A percentile compares a stretch with the other conserved stretches of the same genome.
These are phyloP conservation scores for Mimumesa dahlbomi DNA, from an alignment of 2,888 invertebrate genomes.

Conservation along the genomic window DNA sequence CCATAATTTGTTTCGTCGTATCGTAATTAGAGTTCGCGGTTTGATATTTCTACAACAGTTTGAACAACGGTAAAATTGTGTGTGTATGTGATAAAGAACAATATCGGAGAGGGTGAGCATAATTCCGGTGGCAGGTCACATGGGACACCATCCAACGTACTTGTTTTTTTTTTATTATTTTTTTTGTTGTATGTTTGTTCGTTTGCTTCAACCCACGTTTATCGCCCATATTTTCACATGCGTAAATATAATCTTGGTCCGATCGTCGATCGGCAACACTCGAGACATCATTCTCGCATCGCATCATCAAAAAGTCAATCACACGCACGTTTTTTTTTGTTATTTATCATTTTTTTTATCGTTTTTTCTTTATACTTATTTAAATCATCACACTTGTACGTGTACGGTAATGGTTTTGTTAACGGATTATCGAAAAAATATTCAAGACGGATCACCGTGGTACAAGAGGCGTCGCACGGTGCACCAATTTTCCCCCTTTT, in stretches of 20 bases:
- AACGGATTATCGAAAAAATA: conserved; percentile 35
- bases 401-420: conserved; percentile 41
- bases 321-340: conserved; percentile 25
- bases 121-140: conserved; percentile 54
- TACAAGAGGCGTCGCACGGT: conserved; percentile 12
- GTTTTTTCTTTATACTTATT: conserved; percentile 16
- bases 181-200: conserved; percentile 26
- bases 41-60: background rate
- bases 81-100: conserved; percentile 12
- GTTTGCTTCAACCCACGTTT: conserved; percentile 55
- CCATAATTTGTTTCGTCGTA: conserved; percentile 10
- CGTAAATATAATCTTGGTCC: conserved; percentile 59
- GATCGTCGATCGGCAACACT: conserved; percentile 62
- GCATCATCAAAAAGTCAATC: conserved; percentile 37
- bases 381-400: conserved; percentile 44
- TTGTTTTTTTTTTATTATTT: conserved; percentile 52
- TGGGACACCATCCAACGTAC: conserved; percentile 52
- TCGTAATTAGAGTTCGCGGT: background rate
- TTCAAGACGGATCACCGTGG: conserved; percentile 34
- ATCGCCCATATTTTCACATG: conserved; percentile 60
- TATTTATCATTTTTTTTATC: conserved; percentile 20
- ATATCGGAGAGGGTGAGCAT: conserved; percentile 63
- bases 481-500: conserved; percentile 33
- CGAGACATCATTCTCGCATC: conserved; percentile 34
- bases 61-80: background rate